Evolutionary conservation across 2,888 invertebrate species (phyloP).

Genomic region (Xestia xanthographa): DNA sequence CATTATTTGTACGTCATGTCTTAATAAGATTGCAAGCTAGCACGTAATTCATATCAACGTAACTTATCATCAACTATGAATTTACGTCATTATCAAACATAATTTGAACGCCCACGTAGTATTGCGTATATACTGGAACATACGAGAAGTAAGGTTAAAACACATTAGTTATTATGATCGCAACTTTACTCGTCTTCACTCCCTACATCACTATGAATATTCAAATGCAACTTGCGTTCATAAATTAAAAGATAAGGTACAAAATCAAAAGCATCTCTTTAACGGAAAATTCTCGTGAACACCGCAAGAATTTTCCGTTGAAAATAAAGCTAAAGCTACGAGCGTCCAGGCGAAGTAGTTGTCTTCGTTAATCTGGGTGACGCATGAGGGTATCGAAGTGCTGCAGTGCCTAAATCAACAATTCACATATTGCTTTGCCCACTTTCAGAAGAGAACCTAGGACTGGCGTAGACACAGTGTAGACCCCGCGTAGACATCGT

Average conservation of each 20-base stretch:
- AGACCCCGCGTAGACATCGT: background rate
- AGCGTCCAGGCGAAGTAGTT: background rate
- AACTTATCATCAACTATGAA: slow-evolving; percentile 6
- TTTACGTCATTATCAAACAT: slow-evolving; percentile 25
- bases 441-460: background rate
- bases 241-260: background rate
- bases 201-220: background rate
- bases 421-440: background rate
- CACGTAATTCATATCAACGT: slow-evolving; percentile 12
- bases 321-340: slow-evolving; percentile 4
- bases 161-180: background rate
- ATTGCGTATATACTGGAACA: slow-evolving; percentile 5
- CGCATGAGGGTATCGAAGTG: slow-evolving; percentile 12
- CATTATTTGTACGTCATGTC: slow-evolving; percentile 5
- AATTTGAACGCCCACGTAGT: slow-evolving; percentile 24
- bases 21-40: slow-evolving; percentile 3
- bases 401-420: slow-evolving; percentile 9
- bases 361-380: slow-evolving; percentile 17
- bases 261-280: slow-evolving; percentile 6
- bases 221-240: background rate
- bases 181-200: background rate
- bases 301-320: background rate
- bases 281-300: background rate
- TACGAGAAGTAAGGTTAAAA: background rate
- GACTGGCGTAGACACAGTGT: background rate